Evolutionary conservation across 2,797 vertebrate genomes (phyloP).

Genomic region (Gastrophryne carolinensis): DNA sequence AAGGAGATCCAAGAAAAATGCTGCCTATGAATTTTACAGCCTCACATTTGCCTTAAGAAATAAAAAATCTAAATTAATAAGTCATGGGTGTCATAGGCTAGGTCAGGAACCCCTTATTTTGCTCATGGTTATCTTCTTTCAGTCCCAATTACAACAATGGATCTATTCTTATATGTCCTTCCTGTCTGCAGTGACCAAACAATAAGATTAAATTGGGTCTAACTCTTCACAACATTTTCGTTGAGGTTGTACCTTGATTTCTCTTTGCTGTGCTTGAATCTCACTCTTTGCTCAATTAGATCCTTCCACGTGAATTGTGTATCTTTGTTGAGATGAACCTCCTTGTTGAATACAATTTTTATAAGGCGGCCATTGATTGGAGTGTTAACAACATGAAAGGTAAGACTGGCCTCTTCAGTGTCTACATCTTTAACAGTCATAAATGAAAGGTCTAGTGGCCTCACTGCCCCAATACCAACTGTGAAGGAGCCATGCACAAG

Average conservation of each 20-base stretch:
- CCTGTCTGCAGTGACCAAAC: no score
- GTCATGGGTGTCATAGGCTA: no score
- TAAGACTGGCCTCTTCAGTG: constrained; percentile 59
- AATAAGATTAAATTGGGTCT: no score
- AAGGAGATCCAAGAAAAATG: no score
- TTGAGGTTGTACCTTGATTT: constrained; percentile 83
- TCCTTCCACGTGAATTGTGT: constrained; percentile 77
- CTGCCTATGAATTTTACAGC: no score
- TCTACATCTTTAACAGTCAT: constrained; percentile 67
- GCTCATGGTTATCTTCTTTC: no score
- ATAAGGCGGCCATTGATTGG: constrained; percentile 80
- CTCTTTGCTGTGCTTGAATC: constrained; percentile 74
- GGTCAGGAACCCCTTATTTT: no score
- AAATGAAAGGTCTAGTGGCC: constrained; percentile 67
- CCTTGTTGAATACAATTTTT: constrained; percentile 55
- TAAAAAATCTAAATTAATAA: no score
- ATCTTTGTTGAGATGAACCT: constrained; percentile 65
- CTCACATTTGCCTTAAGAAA: no score
- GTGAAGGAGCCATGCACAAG: constrained; percentile 71
- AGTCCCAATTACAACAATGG: no score
- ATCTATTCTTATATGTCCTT: no score
- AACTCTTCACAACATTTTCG: no score
- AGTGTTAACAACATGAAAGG: constrained; percentile 69
- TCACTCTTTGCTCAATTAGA: constrained; percentile 70
- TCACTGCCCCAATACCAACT: constrained; percentile 74